A percentile compares a stretch with the other conserved stretches of the same genome.
Conservation (phyloP, 2,888 invertebrate genomes). For the Cephus nigrinus region DNA sequence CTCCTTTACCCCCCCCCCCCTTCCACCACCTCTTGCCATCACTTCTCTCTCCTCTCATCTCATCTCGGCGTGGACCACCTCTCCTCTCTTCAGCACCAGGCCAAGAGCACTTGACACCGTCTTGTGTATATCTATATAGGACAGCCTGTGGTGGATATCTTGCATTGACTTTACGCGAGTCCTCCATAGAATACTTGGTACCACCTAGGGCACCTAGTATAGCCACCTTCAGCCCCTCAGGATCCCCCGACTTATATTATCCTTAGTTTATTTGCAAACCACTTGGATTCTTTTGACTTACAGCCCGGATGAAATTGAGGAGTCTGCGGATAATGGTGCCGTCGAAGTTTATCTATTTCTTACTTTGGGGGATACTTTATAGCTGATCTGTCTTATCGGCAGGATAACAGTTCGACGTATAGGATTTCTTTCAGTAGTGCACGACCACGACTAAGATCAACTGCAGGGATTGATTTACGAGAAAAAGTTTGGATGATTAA, state of each 20-base stretch:
- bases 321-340: constrained; percentile 34
- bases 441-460: no score
- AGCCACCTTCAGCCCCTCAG: constrained; percentile 16
- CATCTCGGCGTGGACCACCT: not conserved
- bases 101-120: constrained; percentile 39
- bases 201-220: no score
- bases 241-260: constrained; percentile 1
- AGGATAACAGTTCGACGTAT: no score
- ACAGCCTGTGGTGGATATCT: constrained; percentile 20
- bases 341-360: no score
- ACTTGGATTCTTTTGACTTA: no score
- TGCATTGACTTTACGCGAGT: constrained; percentile 38
- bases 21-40: constrained; percentile 2
- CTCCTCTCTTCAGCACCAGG: constrained; percentile 5
- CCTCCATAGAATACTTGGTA: constrained; percentile 12
- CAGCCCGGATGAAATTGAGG: constrained; percentile 43
- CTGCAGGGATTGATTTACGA: no score
- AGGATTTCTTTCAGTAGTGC: no score
- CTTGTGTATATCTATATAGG: constrained; percentile 28
- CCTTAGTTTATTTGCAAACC: not conserved
- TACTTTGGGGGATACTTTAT: no score
- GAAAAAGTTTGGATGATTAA: no score
- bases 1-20: not conserved
- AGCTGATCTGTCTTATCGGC: no score
- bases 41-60: constrained; percentile 1